A percentile compares a stretch with the other conserved stretches of the same genome.
Evolutionary conservation across 1,140 invertebrate species (phyloP).

Genomic region (Atopsyche davidsoni): DNA sequence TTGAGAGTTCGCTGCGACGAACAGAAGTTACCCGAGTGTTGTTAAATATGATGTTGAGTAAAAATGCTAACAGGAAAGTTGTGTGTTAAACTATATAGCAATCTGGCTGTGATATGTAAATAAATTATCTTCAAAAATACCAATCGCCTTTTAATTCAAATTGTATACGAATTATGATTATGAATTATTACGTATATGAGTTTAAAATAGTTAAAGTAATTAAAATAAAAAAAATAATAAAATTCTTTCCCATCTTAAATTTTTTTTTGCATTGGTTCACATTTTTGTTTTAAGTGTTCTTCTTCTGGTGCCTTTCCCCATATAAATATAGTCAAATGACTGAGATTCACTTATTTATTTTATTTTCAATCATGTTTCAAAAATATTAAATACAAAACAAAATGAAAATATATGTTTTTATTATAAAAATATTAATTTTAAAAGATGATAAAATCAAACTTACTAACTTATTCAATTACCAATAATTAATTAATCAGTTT

Average conservation of each 20-base stretch:
- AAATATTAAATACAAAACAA: constrained; percentile 1
- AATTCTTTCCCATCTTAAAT: no score
- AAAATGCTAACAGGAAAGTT: neutral
- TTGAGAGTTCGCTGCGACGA: no score
- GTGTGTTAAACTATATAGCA: constrained; percentile 9
- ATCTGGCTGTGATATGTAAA: constrained; percentile 23
- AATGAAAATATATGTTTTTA: neutral
- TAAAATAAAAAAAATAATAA: neutral
- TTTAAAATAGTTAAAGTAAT: neutral
- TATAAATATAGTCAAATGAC: neutral
- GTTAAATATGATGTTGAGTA: neutral
- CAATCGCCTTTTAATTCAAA: neutral
- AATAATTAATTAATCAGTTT: no score
- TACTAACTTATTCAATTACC: no score
- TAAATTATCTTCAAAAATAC: constrained; percentile 13
- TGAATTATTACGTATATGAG: no score
- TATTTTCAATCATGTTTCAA: neutral
- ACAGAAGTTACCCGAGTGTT: no score
- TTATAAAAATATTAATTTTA: neutral
- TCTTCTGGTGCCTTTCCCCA: no score
- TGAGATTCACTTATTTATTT: neutral
- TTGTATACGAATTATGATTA: no score
- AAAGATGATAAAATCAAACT: no score
- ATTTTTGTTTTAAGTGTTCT: no score
- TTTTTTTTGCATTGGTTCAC: no score